Evolutionary conservation across 1,140 invertebrate genomes (phyloP).

Genomic region (Spodoptera litura): DNA sequence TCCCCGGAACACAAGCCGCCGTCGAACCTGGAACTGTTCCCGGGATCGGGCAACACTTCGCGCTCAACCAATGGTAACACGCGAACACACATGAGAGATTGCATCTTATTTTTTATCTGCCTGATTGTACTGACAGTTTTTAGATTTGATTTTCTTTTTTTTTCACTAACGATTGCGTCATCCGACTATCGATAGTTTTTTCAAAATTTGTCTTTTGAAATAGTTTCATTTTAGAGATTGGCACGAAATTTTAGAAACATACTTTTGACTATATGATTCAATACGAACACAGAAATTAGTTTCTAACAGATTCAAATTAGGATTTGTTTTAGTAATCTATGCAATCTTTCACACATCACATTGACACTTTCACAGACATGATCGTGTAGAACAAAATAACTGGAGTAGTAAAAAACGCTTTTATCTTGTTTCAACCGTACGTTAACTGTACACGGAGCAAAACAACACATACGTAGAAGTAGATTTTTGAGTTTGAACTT

Average conservation of each 20-base stretch:
- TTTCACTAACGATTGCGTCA: neutral
- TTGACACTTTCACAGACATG: neutral
- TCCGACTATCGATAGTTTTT: neutral
- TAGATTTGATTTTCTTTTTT: neutral
- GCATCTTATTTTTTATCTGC: slow-evolving; percentile 32
- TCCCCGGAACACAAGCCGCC: slow-evolving; percentile 90
- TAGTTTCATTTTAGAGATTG: slow-evolving; percentile 8
- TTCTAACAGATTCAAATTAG: neutral
- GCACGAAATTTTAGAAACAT: neutral
- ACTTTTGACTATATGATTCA: neutral
- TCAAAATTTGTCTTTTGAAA: neutral
- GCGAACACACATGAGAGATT: slow-evolving; percentile 53
- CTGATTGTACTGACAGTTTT: slow-evolving; percentile 14
- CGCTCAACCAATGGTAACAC: slow-evolving; percentile 91
- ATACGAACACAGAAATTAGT: neutral
- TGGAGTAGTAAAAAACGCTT: slow-evolving; percentile 2
- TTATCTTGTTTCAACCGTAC: neutral
- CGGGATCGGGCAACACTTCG: slow-evolving; percentile 86
- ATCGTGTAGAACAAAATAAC: slow-evolving; percentile 6
- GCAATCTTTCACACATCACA: slow-evolving; percentile 22
- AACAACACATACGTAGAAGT: slow-evolving; percentile 1
- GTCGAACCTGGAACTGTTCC: slow-evolving; percentile 91
- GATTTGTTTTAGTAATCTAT: neutral
- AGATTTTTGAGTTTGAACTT: slow-evolving; percentile 1
- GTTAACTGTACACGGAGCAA: slow-evolving; percentile 4